A percentile compares a stretch with the other conserved stretches of the same genome.
phyloP scores from a whole-genome alignment of 2,797 vertebrate genomes.

The Anguilla pacifica region DNA sequence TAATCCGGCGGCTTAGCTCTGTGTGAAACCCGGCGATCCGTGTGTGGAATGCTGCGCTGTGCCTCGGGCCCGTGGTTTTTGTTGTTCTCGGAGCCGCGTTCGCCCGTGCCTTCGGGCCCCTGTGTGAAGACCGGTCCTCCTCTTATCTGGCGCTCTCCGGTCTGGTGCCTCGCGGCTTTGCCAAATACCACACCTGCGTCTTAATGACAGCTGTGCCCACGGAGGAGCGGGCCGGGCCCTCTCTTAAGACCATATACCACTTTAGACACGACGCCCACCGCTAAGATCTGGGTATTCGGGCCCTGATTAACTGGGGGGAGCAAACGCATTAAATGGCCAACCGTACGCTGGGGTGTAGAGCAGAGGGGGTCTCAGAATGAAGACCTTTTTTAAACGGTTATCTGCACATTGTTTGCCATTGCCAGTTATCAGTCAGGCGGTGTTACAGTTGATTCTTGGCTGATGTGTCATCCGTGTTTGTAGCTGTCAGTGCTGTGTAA shows the following conservation, averaged over 20 bases:
- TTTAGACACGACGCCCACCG: constrained; percentile 8
- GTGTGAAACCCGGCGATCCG: neutral
- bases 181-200: constrained; percentile 63
- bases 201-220: constrained; percentile 49
- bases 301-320: neutral
- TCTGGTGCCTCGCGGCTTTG: constrained; percentile 66
- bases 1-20: neutral
- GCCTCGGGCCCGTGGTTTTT: no score
- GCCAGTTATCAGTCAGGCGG: neutral
- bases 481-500: neutral
- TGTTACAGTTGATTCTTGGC: neutral
- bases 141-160: constrained; percentile 50
- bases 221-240: constrained; percentile 25
- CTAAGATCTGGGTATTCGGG: constrained; percentile 15
- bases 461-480: neutral
- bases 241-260: constrained; percentile 41
- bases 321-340: neutral
- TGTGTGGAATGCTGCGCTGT: neutral
- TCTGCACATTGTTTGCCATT: neutral
- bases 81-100: constrained; percentile 43
- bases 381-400: constrained; percentile 14
- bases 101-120: constrained; percentile 39
- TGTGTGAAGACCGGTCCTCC: constrained; percentile 44
- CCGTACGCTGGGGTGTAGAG: neutral
- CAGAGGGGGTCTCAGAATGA: constrained; percentile 17